Base-by-base conservation (phyloP, 2,113 vertebrate genomes). In the Amphiprion ocellaris region DNA sequence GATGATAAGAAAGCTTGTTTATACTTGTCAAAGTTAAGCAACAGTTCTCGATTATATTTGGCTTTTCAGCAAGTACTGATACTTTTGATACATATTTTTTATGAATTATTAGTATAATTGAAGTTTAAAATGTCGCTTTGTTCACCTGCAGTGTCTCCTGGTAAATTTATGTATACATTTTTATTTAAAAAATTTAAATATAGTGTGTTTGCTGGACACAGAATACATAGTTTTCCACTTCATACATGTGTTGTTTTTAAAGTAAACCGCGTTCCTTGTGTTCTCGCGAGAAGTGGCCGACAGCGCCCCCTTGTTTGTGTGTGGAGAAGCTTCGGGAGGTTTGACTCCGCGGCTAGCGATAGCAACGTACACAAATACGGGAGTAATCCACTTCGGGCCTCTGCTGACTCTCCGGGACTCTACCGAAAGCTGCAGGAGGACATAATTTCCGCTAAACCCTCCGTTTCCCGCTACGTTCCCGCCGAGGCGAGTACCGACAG, bases 271-370 rank as follows among this genome's bases (percentile, higher is more conserved):
- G 19, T 64, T 3, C 4, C 9, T 5, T 1, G 21, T 69, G 50
- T 65, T 93, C 90, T 94, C 95, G 94, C 94, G 95, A 94, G 88
- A 95, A 47, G 5, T 77, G 77, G 10, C 2, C 62, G 66, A 88
- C 84, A 92, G 94, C 94, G 91, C 94, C 95, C 93, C 84, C 89
- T 75, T 84, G 90, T 75, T 88, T 79, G 81, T 66, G 77, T 89
- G 83, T 78, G 81, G 82, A 59, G 86, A 89, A 86, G 74, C 88
- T 80, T 91, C 92, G 82, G 88, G 89, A 92, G 79, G 88, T 83
- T 19, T 77, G 80, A 86, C 83, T 90, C 74, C 62, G 77, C 80
- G 81, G 89, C 92, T 94, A 94, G 91, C 84, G 88, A 84, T 92
- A 93, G 90, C 93, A 93, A 87, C 72, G 67, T 88, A 79, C 86